A percentile compares a stretch with the other conserved stretches of the same genome.
Conservation (phyloP, 2,888 invertebrate species). For the Lochmaea crataegi region DNA sequence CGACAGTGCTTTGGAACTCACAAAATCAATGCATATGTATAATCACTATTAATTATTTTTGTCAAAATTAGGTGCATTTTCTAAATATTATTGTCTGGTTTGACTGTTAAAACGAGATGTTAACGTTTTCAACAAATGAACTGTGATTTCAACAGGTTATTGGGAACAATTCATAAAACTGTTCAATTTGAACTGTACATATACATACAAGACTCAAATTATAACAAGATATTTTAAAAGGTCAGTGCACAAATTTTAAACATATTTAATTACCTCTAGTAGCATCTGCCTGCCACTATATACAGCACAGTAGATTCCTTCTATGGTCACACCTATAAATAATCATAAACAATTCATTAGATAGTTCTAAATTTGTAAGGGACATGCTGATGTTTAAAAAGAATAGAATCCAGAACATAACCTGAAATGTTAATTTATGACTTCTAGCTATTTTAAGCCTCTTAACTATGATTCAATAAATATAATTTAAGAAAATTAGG, state of each 20-base stretch:
- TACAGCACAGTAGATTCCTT: slow-evolving; percentile 33
- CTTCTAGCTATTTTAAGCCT: slow-evolving; percentile 20
- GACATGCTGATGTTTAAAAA: slow-evolving; percentile 23
- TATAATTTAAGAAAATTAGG: slow-evolving; percentile 22
- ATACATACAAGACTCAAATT: not conserved
- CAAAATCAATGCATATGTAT: too few relatives aligned
- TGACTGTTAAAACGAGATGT: too few relatives aligned
- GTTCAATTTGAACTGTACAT: slow-evolving; percentile 3
- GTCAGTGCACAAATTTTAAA: slow-evolving; percentile 28
- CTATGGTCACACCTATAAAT: slow-evolving; percentile 34
- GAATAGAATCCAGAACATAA: slow-evolving; percentile 20
- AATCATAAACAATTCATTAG: slow-evolving; percentile 31
- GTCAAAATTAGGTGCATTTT: too few relatives aligned
- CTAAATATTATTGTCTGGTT: too few relatives aligned
- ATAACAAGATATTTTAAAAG: slow-evolving; percentile 8
- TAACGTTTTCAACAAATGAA: not conserved
- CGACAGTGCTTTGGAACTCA: too few relatives aligned
- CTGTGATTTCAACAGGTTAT: not conserved
- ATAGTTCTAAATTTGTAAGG: slow-evolving; percentile 15
- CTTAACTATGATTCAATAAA: slow-evolving; percentile 24
- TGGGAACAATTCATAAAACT: not conserved
- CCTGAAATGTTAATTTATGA: slow-evolving; percentile 27
- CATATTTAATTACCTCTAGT: slow-evolving; percentile 32
- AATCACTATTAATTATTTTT: too few relatives aligned
- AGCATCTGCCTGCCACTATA: slow-evolving; percentile 29